These are phyloP conservation scores for Netta rufina DNA, from an alignment of 2,797 vertebrate species.

Conservation along the genomic window DNA sequence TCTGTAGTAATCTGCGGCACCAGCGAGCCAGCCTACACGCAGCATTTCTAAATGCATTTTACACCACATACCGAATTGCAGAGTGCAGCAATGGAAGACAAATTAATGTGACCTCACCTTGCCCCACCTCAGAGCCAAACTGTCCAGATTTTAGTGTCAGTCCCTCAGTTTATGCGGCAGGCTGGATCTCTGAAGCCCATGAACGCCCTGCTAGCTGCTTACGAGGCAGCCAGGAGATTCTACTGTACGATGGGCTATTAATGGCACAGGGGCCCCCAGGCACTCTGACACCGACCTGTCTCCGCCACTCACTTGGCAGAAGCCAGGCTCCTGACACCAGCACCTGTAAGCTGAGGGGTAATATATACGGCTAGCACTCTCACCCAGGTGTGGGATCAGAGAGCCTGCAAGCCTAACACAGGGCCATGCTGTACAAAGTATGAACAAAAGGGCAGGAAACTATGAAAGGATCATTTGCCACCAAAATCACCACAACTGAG, in stretches of 20 bases:
- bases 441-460: not conserved
- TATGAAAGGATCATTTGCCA: rapidly evolving
- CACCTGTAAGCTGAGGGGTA: not conserved
- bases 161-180: not conserved
- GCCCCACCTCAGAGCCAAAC: not conserved
- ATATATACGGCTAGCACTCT: rapidly evolving
- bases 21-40: not conserved
- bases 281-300: conserved; percentile 10
- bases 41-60: not conserved
- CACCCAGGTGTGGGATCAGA: not conserved
- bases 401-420: rapidly evolving
- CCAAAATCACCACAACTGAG: not conserved
- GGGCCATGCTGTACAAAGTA: rapidly evolving
- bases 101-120: not conserved
- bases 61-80: not conserved
- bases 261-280: not conserved
- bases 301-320: conserved; percentile 50
- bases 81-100: not conserved
- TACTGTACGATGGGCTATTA: conserved; percentile 51
- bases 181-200: not conserved
- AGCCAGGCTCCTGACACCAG: not conserved
- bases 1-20: rapidly evolving
- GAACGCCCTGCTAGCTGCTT: not conserved
- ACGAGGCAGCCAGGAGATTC: not conserved
- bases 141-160: not conserved